A percentile compares a stretch with the other conserved stretches of the same genome.
Conservation (phyloP, 2,888 invertebrate genomes). For the Temnothorax ravouxi region DNA sequence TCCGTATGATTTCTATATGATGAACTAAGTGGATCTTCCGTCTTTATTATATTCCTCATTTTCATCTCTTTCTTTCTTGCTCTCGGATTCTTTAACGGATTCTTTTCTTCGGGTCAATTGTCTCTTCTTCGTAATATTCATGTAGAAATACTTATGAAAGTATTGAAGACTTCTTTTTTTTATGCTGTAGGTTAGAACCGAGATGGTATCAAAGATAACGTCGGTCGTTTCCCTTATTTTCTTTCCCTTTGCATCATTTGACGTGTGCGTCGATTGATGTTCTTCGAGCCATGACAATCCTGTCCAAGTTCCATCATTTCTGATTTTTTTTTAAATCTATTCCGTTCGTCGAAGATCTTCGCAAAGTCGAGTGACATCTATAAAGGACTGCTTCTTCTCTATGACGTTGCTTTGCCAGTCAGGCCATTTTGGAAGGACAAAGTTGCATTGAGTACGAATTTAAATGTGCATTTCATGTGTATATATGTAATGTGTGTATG, state of each 20-base stretch:
- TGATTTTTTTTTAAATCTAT: neutral
- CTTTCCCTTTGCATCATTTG: neutral
- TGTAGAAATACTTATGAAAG: neutral
- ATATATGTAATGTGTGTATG: constrained; percentile 51
- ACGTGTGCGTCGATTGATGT: neutral
- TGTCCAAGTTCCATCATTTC: neutral
- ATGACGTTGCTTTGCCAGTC: constrained; percentile 24
- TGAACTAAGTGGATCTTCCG: neutral
- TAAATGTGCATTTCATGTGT: constrained; percentile 50
- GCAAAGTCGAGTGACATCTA: constrained; percentile 23
- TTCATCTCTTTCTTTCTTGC: neutral
- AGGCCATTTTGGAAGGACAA: constrained; percentile 51
- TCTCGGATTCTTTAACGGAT: neutral
- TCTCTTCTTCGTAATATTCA: constrained; percentile 1
- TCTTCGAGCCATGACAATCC: neutral
- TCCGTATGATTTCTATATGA: neutral
- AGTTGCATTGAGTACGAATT: constrained; percentile 47
- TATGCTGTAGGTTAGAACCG: neutral
- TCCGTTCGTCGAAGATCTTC: constrained; percentile 13
- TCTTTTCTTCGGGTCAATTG: constrained; percentile 9
- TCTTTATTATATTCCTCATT: neutral
- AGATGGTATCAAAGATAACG: constrained; percentile 10
- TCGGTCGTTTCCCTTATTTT: neutral
- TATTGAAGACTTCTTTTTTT: neutral
- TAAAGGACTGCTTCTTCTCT: constrained; percentile 21